Base-by-base conservation (phyloP, 2,113 vertebrate species). In the Laticauda laticaudata region DNA sequence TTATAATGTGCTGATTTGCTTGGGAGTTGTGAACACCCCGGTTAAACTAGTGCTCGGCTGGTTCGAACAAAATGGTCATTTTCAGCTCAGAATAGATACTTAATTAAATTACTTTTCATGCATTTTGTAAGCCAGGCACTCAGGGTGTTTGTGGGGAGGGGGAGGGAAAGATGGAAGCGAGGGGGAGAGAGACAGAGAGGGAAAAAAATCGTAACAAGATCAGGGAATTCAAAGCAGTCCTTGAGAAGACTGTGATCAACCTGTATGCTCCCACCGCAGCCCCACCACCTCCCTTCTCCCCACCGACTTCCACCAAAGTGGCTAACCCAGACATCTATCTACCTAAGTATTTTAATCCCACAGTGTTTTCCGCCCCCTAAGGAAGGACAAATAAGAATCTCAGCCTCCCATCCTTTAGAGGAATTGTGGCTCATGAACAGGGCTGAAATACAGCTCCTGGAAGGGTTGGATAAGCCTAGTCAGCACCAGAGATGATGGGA, bases 1-100 rank as follows among this genome's bases (percentile, higher is more conserved):
- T 93, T 98, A 98, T 98, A 98, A 98, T 98, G 96, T 97, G 98
- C 97, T 98, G 97, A 97, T 97, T 98, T 98, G 97, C 98, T 97
- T 98, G 97, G 98, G 98, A 97, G 98, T 98, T 98, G 95, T 96
- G 95, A 97, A 97, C 97, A 95, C 96, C 91, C 92, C 97, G 97
- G 97, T 98, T 98, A 98, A 98, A 97, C 97, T 96, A 94, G 96
- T 96, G 96, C 97, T 96, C 95, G 94, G 93, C 96, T 96, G 96
- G 93, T 97, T 97, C 97, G 96, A 95, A 97, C 97, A 97, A 97
- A 98, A 98, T 96, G 97, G 96, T 96, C 96, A 97, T 97, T 97
- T 97, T 96, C 96, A 95, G 97, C 96, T 95, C 96, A 96, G 97
- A 97, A 97, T 97, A 96, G 96, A 96, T 97, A 96, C 97, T 98